Percentiles rank a stretch among this genome's conserved stretches.
Conservation (phyloP, 2,113 vertebrate species). For the Orthonyx spaldingii region DNA sequence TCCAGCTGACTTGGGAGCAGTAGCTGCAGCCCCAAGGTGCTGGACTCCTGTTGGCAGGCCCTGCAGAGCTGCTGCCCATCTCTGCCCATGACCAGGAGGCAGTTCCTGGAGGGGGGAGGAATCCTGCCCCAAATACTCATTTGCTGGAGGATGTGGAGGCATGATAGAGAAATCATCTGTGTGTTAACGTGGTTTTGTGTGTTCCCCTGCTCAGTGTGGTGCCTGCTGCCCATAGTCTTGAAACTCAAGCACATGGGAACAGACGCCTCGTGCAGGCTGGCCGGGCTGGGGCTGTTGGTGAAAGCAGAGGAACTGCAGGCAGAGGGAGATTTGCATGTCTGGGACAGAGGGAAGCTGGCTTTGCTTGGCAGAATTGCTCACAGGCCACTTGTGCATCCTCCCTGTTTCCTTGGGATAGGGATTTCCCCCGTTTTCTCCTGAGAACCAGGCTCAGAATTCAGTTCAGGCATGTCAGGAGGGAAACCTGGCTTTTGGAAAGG, state of each 20-base stretch:
- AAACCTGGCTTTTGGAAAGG: not conserved
- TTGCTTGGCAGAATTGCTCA: not conserved
- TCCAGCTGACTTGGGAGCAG: not conserved
- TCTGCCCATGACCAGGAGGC: rapidly evolving
- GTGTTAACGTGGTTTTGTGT: not conserved
- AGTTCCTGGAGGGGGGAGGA: not conserved
- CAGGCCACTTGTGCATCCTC: not conserved
- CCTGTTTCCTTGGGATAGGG: not conserved
- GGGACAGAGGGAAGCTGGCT: not conserved
- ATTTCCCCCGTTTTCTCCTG: not conserved
- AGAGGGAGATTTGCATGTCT: not conserved
- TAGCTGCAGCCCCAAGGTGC: not conserved
- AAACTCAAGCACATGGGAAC: not conserved
- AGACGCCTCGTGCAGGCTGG: not conserved
- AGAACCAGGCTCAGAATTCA: not conserved
- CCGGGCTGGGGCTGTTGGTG: not conserved
- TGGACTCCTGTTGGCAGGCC: not conserved
- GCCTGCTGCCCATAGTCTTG: not conserved
- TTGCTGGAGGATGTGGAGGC: not conserved
- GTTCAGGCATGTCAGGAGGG: not conserved
- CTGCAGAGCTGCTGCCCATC: not conserved
- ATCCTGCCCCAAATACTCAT: not conserved
- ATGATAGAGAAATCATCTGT: not conserved
- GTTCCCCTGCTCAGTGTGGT: not conserved
- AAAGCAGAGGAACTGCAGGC: not conserved